These are phyloP conservation scores for Drosophila neoperkinsi DNA, from an alignment of 2,888 invertebrate genomes.

Conservation along the genomic window DNA sequence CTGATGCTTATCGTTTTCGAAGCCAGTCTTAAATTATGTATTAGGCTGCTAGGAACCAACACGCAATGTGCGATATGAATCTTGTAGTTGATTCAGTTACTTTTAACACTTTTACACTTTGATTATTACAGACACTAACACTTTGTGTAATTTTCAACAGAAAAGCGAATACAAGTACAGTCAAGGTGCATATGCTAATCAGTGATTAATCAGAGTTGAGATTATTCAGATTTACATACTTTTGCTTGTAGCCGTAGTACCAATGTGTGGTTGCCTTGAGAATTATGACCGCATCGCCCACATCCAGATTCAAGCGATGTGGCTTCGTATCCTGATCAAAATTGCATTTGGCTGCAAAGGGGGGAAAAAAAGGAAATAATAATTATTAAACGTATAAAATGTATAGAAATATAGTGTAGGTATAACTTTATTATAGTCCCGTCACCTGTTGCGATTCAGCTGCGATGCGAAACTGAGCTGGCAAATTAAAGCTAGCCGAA, in stretches of 20 bases:
- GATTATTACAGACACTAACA: no score
- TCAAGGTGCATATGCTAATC: slow-evolving; percentile 40
- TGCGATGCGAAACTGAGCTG: slow-evolving; percentile 36
- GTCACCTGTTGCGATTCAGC: slow-evolving; percentile 45
- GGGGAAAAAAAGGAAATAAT: slow-evolving; percentile 8
- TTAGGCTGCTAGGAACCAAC: not conserved
- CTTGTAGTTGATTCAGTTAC: not conserved
- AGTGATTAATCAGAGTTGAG: slow-evolving; percentile 25
- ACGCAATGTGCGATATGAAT: not conserved
- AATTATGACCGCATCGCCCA: slow-evolving; percentile 84
- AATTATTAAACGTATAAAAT: slow-evolving; percentile 2
- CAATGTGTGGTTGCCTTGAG: slow-evolving; percentile 84
- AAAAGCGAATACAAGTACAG: slow-evolving; percentile 27
- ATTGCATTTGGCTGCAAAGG: slow-evolving; percentile 84
- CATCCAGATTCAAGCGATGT: slow-evolving; percentile 84
- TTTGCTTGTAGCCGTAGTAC: slow-evolving; percentile 85
- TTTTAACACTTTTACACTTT: not conserved
- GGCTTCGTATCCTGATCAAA: slow-evolving; percentile 84
- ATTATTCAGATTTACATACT: slow-evolving; percentile 75
- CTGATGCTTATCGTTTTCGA: not conserved
- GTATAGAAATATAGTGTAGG: not conserved
- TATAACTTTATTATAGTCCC: not conserved
- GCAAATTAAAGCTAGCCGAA: slow-evolving; percentile 25
- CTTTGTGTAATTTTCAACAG: not conserved
- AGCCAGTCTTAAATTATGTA: not conserved